Base-by-base conservation (phyloP, 1,140 invertebrate genomes). In the Mylabris phalerata region DNA sequence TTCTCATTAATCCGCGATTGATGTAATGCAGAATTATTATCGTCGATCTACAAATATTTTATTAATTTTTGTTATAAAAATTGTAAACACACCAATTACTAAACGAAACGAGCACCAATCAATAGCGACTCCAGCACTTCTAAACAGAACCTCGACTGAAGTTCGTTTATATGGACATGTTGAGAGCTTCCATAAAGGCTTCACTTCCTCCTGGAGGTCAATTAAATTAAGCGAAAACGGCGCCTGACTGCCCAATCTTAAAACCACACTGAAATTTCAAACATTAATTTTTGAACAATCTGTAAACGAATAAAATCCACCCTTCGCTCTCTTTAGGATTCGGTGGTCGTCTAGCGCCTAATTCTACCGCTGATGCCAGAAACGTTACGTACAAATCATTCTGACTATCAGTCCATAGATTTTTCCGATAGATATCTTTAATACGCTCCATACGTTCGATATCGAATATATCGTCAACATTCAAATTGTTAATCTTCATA, bases 31-130 rank as follows among this genome's bases (percentile, higher is more conserved):
- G 71, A 62, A 72, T 63, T 64, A 73, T 73, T 24, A 71, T 75
- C 61, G 70, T 78, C 67, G 68, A 67, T 59, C 74, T 80, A 59
- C 40, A 67, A 60, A n/a, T 49, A 49, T 10, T 47, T 19, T 4
- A 1, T 55, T 13, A 38, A 54, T 32, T 32, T 32, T 32, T 32
- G 32, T 5, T 32, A 11, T 43, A 10, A 38, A 50, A 39, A 42
- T 13, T 41, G 9, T 43, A 50, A 7, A 32, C 0, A 32, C 0
- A 32, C 32, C 4, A 71, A 77, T 75, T 73, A 90, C 88, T 77
- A 94, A 76, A 73, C 84, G 80, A 69, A 95, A 94, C 48, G 85
- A 85, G 67, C 92, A 95, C 93, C 92, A 95, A 72, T 95, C 92
- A 11, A 93, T 71, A 38, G 84, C 80, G 66, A 94, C 87, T 9